Conservation (phyloP, 2,888 invertebrate species). For the Eubasilissa splendida region DNA sequence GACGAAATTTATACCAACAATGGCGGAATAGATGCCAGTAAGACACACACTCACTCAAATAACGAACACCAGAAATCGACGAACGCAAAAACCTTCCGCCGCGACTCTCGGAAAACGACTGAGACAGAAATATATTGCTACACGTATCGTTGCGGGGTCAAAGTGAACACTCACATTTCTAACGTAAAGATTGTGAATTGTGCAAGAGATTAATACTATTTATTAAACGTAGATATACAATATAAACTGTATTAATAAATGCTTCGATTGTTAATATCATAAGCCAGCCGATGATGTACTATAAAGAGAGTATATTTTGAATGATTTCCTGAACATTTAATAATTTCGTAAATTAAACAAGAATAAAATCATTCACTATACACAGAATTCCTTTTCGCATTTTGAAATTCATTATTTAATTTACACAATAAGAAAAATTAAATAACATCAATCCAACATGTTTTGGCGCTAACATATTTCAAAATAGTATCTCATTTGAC, state of each 20-base stretch:
- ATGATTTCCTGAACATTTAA: constrained; percentile 46
- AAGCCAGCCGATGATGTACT: not conserved
- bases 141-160: constrained; percentile 43
- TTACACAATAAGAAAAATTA: not conserved
- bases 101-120: constrained; percentile 49
- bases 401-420: not conserved
- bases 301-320: constrained; percentile 29
- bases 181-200: not conserved
- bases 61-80: constrained; percentile 48
- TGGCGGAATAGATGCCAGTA: constrained; percentile 71
- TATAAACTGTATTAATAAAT: constrained; percentile 8
- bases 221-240: not conserved
- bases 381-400: not conserved
- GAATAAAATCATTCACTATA: not conserved
- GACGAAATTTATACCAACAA: constrained; percentile 65
- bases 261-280: not conserved
- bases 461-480: constrained; percentile 49
- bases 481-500: constrained; percentile 53
- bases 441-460: not conserved
- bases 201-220: not conserved
- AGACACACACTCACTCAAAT: constrained; percentile 62
- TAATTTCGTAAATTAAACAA: constrained; percentile 43
- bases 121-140: constrained; percentile 64
- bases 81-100: constrained; percentile 46
- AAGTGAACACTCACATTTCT: constrained; percentile 36